These are phyloP conservation scores for Agonopterix subpropinquella DNA, from an alignment of 2,888 invertebrate species.

Conservation along the genomic window DNA sequence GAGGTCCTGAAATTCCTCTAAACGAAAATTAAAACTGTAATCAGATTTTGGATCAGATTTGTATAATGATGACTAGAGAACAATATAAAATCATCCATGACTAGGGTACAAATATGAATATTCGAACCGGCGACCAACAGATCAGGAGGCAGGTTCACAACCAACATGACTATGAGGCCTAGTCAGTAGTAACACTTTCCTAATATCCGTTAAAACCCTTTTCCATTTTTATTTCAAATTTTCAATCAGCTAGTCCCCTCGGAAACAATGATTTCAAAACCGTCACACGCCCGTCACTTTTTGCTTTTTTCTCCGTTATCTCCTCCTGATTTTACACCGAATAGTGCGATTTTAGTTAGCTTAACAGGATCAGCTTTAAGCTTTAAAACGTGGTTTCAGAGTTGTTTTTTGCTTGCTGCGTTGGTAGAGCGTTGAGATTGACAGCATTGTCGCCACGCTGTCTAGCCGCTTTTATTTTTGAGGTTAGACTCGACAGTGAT, in stretches of 20 bases:
- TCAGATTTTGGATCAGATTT: too few species aligned
- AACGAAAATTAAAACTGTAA: too few species aligned
- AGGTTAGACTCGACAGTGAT: conserved; percentile 41
- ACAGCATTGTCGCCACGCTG: conserved; percentile 42
- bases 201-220: too few species aligned
- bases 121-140: too few species aligned
- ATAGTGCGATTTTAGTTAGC: conserved; percentile 44
- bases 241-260: background rate
- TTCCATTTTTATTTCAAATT: background rate
- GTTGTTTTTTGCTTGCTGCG: conserved; percentile 16
- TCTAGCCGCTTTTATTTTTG: conserved; percentile 32
- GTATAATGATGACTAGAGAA: too few species aligned
- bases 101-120: too few species aligned
- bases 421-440: conserved; percentile 27
- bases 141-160: too few species aligned
- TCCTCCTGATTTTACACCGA: conserved; percentile 8
- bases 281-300: conserved; percentile 9
- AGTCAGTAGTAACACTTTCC: too few species aligned
- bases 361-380: conserved; percentile 40
- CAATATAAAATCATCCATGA: too few species aligned
- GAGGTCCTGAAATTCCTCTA: too few species aligned
- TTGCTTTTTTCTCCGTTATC: conserved; percentile 16
- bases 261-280: background rate
- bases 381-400: conserved; percentile 25
- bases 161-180: too few species aligned